Percentiles rank a stretch among this genome's conserved stretches.
Conservation (phyloP, 1,140 invertebrate species). For the Ylistrum balloti region DNA sequence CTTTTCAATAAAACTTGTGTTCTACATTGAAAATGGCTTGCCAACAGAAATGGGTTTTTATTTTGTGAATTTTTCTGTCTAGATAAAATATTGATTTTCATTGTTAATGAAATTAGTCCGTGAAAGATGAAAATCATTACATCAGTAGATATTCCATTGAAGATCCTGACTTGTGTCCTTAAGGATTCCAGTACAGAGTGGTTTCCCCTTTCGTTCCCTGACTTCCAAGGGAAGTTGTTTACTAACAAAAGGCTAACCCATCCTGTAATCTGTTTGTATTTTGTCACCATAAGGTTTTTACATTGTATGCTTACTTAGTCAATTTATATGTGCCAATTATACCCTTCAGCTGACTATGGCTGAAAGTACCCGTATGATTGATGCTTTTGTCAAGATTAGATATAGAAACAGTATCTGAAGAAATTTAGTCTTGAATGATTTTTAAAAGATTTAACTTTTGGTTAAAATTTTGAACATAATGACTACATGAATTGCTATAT, state of each 20-base stretch:
- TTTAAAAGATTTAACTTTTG: background rate
- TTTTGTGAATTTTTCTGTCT: too few relatives aligned
- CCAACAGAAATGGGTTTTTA: background rate
- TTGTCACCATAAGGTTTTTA: background rate
- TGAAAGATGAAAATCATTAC: too few relatives aligned
- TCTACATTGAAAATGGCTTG: conserved; percentile 9
- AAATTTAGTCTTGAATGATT: background rate
- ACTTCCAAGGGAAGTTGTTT: background rate
- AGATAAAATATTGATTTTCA: too few relatives aligned
- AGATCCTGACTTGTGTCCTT: conserved; percentile 2
- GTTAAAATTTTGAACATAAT: background rate
- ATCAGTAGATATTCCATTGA: background rate
- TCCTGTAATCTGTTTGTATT: background rate
- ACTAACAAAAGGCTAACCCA: background rate
- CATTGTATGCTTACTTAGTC: background rate
- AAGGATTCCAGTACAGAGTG: background rate
- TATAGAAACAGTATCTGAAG: background rate
- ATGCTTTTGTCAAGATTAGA: too few relatives aligned
- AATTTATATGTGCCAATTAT: conserved; percentile 36
- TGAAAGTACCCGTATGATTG: background rate
- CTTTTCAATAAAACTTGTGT: background rate
- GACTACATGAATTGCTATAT: background rate
- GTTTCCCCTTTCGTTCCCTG: too few relatives aligned
- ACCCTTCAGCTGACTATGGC: background rate
- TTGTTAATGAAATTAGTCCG: background rate